These are phyloP conservation scores for Alcis repandata DNA, from an alignment of 2,888 invertebrate species.

Conservation along the genomic window DNA sequence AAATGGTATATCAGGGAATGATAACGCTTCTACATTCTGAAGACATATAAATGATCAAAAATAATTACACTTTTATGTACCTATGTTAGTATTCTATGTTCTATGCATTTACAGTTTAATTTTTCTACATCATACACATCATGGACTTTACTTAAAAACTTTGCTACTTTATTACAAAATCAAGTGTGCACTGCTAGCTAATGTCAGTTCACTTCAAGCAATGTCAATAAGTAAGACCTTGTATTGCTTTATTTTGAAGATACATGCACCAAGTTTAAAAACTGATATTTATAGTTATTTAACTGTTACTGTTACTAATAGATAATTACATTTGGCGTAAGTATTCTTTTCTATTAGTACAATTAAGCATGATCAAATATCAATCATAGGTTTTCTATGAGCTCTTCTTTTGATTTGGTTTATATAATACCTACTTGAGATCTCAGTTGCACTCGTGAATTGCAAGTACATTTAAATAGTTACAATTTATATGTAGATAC, in stretches of 20 bases:
- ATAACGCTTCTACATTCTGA: slow-evolving; percentile 76
- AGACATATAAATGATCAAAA: slow-evolving; percentile 63
- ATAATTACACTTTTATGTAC: not conserved
- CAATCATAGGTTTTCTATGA: not conserved
- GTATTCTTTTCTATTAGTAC: not conserved
- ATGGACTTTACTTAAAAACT: too few relatives aligned
- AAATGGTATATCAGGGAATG: slow-evolving; percentile 88
- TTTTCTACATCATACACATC: slow-evolving; percentile 7
- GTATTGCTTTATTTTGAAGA: slow-evolving; percentile 5
- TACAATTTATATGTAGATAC: too few relatives aligned
- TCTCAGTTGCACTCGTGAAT: slow-evolving; percentile 1
- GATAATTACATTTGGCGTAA: not conserved
- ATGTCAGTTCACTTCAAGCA: too few relatives aligned
- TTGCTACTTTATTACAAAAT: too few relatives aligned
- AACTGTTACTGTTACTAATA: not conserved
- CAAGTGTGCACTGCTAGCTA: too few relatives aligned
- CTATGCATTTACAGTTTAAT: slow-evolving; percentile 1
- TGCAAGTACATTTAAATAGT: not conserved
- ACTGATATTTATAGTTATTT: not conserved
- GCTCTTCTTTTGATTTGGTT: too few relatives aligned
- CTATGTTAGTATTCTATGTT: slow-evolving; percentile 6
- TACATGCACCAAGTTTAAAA: slow-evolving; percentile 2
- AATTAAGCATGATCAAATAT: not conserved
- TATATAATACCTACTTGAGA: too few relatives aligned
- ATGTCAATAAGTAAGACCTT: too few relatives aligned